phyloP scores from a whole-genome alignment of 2,113 vertebrate species.

The Cynoglossus semilaevis region DNA sequence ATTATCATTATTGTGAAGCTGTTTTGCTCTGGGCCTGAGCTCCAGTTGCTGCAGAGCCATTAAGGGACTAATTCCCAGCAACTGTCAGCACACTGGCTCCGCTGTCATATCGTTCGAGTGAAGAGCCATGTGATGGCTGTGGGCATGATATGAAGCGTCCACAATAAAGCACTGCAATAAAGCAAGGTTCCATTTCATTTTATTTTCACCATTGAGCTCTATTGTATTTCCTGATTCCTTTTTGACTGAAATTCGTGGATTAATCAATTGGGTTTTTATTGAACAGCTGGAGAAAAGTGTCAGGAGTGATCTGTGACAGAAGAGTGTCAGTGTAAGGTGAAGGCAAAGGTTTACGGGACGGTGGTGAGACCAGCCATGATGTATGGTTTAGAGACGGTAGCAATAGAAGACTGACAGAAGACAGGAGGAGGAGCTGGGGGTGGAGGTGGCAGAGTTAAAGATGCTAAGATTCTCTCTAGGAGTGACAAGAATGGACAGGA shows the following conservation, averaged over 20 bases:
- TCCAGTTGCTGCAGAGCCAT: slow-evolving; percentile 20
- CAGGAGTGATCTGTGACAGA: too few relatives aligned
- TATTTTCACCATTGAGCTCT: slow-evolving; percentile 31
- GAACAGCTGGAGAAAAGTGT: too few relatives aligned
- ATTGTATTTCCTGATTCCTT: slow-evolving; percentile 6
- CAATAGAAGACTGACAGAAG: too few relatives aligned
- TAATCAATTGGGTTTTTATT: not conserved
- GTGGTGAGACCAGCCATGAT: too few relatives aligned
- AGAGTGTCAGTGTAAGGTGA: too few relatives aligned
- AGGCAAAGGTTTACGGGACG: too few relatives aligned
- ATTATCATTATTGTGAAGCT: slow-evolving; percentile 40
- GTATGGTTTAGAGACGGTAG: too few relatives aligned
- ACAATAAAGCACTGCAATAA: slow-evolving; percentile 30
- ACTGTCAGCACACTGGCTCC: slow-evolving; percentile 35
- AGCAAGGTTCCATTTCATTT: slow-evolving; percentile 22
- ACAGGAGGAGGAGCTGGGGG: too few relatives aligned
- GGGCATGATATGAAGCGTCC: slow-evolving; percentile 24
- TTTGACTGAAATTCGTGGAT: slow-evolving; percentile 13
- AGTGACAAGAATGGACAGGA: too few relatives aligned
- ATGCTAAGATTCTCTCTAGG: too few relatives aligned
- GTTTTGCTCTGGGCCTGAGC: slow-evolving; percentile 33
- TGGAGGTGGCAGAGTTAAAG: too few relatives aligned
- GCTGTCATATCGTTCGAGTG: slow-evolving; percentile 27
- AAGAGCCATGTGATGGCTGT: slow-evolving; percentile 21
- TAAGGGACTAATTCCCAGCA: slow-evolving; percentile 47